phyloP scores from a whole-genome alignment of 2,888 invertebrate species.

The Dasysyrphus albostriatus region DNA sequence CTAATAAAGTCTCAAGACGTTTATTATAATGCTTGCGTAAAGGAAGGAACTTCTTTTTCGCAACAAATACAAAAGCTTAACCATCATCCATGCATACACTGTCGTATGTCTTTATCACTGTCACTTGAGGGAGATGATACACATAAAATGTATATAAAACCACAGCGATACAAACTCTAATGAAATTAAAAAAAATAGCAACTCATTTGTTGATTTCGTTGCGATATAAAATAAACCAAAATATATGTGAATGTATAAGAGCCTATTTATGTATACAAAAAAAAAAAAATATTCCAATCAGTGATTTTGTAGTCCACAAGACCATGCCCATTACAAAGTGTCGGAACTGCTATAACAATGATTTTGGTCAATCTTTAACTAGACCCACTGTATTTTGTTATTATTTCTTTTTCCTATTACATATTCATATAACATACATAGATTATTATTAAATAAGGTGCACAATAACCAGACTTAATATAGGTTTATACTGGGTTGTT shows the following conservation, averaged over 20 bases:
- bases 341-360: slow-evolving; percentile 31
- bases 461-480: slow-evolving; percentile 49
- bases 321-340: slow-evolving; percentile 47
- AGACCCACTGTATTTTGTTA: slow-evolving; percentile 10
- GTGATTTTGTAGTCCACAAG: slow-evolving; percentile 54
- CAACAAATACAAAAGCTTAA: slow-evolving; percentile 1
- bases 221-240: slow-evolving; percentile 3
- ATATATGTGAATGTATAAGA: background rate
- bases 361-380: slow-evolving; percentile 51
- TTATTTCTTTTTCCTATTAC: slow-evolving; percentile 35
- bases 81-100: slow-evolving; percentile 21
- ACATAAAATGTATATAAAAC: slow-evolving; percentile 10
- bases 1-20: slow-evolving; percentile 3
- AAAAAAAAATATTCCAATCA: slow-evolving; percentile 42
- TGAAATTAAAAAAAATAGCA: background rate
- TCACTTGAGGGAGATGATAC: slow-evolving; percentile 29
- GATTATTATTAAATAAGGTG: slow-evolving; percentile 57
- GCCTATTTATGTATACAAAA: background rate
- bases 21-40: slow-evolving; percentile 18
- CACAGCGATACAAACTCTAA: slow-evolving; percentile 22
- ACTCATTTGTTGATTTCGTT: slow-evolving; percentile 6
- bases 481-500: slow-evolving; percentile 42
- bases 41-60: slow-evolving; percentile 50
- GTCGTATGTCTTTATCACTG: slow-evolving; percentile 31
- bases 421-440: slow-evolving; percentile 53